Percentiles rank a stretch among this genome's conserved stretches.
Evolutionary conservation across 2,113 vertebrate species (phyloP).

Genomic region (Anolis sagrei): DNA sequence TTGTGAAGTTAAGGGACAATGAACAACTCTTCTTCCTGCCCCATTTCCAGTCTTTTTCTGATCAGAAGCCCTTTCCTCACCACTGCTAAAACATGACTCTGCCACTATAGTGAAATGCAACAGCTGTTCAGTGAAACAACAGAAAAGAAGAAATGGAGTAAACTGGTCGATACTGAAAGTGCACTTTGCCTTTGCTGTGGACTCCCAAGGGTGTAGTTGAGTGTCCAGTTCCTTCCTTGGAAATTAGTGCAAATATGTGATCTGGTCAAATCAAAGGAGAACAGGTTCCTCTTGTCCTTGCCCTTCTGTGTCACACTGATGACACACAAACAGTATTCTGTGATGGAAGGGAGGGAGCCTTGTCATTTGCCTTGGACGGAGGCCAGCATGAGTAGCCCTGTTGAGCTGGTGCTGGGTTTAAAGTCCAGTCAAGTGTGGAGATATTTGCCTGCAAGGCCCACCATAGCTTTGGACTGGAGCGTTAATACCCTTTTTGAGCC

Average conservation of each 20-base stretch:
- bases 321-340: slow-evolving; percentile 22
- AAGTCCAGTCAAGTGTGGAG: slow-evolving; percentile 21
- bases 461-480: background rate
- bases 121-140: background rate
- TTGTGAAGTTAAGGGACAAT: background rate
- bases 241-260: background rate
- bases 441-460: background rate
- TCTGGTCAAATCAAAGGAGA: slow-evolving; percentile 21
- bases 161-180: background rate
- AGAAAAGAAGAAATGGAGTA: background rate
- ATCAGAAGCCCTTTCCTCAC: background rate
- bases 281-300: slow-evolving; percentile 46
- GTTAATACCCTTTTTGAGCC: background rate
- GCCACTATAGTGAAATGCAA: background rate
- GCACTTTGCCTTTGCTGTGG: too few relatives aligned
- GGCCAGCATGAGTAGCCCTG: slow-evolving; percentile 12
- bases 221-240: background rate
- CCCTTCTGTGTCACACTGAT: slow-evolving; percentile 32
- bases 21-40: background rate
- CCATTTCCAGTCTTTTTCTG: background rate
- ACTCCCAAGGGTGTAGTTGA: background rate
- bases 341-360: slow-evolving; percentile 3
- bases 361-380: slow-evolving; percentile 32
- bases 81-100: background rate
- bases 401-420: slow-evolving; percentile 21